A percentile compares a stretch with the other conserved stretches of the same genome.
Evolutionary conservation across 2,113 vertebrate species (phyloP).

Genomic region (Protobothrops flavoviridis): DNA sequence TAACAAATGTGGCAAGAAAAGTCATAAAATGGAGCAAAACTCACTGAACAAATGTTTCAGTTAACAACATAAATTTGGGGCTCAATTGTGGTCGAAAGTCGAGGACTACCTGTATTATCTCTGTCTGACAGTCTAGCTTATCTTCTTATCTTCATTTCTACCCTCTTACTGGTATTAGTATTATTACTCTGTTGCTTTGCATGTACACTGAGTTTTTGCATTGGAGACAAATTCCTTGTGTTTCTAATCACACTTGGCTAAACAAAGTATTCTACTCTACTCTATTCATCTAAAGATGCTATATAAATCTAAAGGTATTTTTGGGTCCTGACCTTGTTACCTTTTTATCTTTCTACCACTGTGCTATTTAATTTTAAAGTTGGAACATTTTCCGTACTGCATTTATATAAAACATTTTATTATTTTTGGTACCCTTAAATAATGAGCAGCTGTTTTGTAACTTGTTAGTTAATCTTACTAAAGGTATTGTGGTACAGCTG

Average conservation of each 20-base stretch:
- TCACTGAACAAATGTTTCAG: neutral
- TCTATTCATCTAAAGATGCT: conserved; percentile 8
- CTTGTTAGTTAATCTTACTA: neutral
- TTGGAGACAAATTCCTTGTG: neutral
- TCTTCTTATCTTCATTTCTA: neutral
- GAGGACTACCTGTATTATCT: neutral
- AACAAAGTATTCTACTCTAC: neutral
- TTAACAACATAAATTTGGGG: neutral
- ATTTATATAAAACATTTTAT: neutral
- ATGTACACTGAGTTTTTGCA: neutral
- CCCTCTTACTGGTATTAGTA: neutral
- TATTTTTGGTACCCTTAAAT: neutral
- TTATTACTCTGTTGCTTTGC: neutral
- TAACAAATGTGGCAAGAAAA: too few species aligned
- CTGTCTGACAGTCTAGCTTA: neutral
- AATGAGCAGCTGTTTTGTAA: neutral
- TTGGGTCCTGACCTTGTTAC: neutral
- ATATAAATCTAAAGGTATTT: conserved; percentile 22
- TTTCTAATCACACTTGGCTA: neutral
- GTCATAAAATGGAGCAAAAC: too few species aligned
- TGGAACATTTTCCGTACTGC: conserved; percentile 19
- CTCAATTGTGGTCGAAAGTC: neutral
- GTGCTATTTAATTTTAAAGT: conserved; percentile 58
- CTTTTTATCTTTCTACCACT: conserved; percentile 13
- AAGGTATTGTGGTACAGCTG: neutral